These are phyloP conservation scores for Plodia interpunctella DNA, from an alignment of 1,140 invertebrate species.

Conservation along the genomic window DNA sequence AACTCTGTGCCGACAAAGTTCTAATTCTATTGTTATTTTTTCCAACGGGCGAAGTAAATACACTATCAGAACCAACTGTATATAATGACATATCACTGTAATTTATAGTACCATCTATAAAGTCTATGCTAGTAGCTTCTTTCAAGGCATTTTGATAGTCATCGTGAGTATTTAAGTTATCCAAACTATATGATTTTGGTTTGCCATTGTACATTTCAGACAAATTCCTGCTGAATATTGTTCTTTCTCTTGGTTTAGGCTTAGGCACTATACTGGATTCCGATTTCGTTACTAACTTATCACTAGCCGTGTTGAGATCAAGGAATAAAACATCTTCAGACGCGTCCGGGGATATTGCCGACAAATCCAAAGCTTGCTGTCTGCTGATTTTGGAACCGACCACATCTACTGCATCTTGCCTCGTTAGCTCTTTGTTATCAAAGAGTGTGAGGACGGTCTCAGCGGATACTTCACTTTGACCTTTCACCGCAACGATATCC, in stretches of 20 bases:
- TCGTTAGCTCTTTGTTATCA: constrained; percentile 41
- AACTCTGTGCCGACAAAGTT: not conserved
- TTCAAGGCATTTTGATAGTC: constrained; percentile 54
- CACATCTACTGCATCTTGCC: constrained; percentile 53
- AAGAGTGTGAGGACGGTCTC: constrained; percentile 38
- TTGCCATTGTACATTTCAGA: constrained; percentile 55
- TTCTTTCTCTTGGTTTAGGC: constrained; percentile 30
- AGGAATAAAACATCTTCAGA: constrained; percentile 18
- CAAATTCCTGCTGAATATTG: constrained; percentile 50
- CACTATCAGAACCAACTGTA: constrained; percentile 53
- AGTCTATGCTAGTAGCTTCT: constrained; percentile 63
- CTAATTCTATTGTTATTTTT: constrained; percentile 35
- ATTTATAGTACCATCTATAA: constrained; percentile 31
- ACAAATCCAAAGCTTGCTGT: constrained; percentile 36
- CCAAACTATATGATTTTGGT: constrained; percentile 61
- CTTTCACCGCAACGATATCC: constrained; percentile 15
- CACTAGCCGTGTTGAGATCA: constrained; percentile 16
- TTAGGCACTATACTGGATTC: constrained; percentile 29
- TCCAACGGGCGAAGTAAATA: constrained; percentile 41
- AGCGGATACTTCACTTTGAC: constrained; percentile 25
- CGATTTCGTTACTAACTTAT: constrained; percentile 35
- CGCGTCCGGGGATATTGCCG: constrained; percentile 13
- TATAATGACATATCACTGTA: constrained; percentile 49
- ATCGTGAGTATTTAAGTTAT: constrained; percentile 47
- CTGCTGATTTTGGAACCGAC: constrained; percentile 29